Evolutionary conservation across 2,888 invertebrate species (phyloP), one percentile per base, ranked within the genome.

Genomic region (Lysandra coridon): DNA sequence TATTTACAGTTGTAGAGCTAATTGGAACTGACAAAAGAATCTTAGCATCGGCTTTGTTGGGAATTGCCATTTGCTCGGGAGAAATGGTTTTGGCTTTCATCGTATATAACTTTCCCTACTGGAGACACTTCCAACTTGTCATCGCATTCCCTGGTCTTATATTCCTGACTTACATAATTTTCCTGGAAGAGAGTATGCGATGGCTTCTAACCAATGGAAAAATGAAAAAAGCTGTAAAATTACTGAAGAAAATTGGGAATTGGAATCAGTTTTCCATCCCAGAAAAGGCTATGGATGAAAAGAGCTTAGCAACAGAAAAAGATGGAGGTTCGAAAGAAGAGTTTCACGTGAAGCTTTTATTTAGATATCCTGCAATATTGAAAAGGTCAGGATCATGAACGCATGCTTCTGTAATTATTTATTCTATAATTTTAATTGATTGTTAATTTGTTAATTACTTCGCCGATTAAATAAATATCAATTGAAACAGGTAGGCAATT

Each of bases 101-200:
- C 6, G 97, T 98, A 1, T 97, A 97, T 96, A 94, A 95, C 85
- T 92, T 96, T 3, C 95, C 96, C 60, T 96, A 97, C 86, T 98
- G 98, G 98, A 95, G 97, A 82, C 89, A 95, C 82, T 89, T 97
- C 83, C 95, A 97, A 84, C 90, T 96, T 49, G 95, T 96, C 62
- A 94, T 97, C 76, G 97, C 97, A 85, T 90, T 95, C 0, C 97
- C 97, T 0, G 95, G 96, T 1, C 86, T 96, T 1, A 84, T 97
- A 0, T 95, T 96, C 80, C 85, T 97, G 73, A 84, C 95, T 14
- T 96, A 96, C 86, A 95, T 93, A 81, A 96, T 96, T 92, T 78
- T 95, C 4, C 88, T 96, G 44, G 96, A 96, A 33, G 96, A 96
- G 87, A 96, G 96, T 75, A 93, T 96, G 30, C 92, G 97, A 80